phyloP scores from a whole-genome alignment of 2,113 vertebrate species.

The Phaethornis superciliosus region DNA sequence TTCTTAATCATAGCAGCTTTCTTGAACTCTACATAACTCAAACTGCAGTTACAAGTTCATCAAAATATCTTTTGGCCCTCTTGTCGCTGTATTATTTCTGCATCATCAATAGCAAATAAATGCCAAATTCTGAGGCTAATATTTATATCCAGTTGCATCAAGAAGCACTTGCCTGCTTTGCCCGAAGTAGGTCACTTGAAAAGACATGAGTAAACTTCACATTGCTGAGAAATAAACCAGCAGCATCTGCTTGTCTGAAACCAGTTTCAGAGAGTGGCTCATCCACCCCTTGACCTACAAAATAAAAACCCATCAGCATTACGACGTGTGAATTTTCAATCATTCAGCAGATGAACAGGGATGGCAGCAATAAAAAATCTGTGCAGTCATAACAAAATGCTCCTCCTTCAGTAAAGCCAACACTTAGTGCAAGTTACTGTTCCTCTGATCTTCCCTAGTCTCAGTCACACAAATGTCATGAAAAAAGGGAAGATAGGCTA shows the following conservation, averaged over 20 bases:
- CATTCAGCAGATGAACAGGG: neutral
- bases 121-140: neutral
- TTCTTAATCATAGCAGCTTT: neutral
- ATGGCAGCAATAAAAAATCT: neutral
- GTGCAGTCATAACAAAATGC: neutral
- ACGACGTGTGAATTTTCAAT: neutral
- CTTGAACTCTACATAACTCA: neutral
- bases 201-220: conserved; percentile 86
- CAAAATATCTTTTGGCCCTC: neutral
- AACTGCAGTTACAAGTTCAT: neutral
- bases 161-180: conserved; percentile 82
- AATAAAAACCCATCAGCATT: neutral
- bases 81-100: neutral
- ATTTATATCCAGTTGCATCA: neutral
- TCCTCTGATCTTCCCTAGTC: neutral
- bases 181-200: conserved; percentile 88
- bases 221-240: conserved; percentile 83
- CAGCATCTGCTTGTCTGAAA: conserved; percentile 85
- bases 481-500: neutral
- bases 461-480: neutral
- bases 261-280: conserved; percentile 87
- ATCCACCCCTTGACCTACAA: conserved; percentile 91
- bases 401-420: neutral
- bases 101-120: neutral
- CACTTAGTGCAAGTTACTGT: neutral